These are phyloP conservation scores for Monochamus alternatus DNA, from an alignment of 2,888 invertebrate genomes.

Conservation along the genomic window DNA sequence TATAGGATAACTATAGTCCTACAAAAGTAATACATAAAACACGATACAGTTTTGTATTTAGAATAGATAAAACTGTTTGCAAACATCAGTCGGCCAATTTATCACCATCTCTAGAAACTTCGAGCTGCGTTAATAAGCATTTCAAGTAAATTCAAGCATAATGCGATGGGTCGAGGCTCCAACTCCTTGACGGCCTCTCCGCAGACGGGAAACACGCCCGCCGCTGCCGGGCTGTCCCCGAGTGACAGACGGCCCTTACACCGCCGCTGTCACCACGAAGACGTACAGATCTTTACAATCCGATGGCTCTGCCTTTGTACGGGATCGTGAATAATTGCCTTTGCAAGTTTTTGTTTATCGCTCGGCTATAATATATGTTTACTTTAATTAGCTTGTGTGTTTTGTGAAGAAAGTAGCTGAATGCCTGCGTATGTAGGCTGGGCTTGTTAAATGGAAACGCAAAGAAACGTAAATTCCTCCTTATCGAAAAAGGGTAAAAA, in stretches of 20 bases:
- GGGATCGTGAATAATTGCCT: constrained; percentile 51
- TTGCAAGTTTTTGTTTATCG: constrained; percentile 47
- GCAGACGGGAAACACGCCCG: constrained; percentile 23
- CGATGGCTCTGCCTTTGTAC: constrained; percentile 49
- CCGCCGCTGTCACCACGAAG: constrained; percentile 50
- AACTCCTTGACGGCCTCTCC: constrained; percentile 22
- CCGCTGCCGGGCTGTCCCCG: constrained; percentile 33
- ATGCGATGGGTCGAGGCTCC: constrained; percentile 24
- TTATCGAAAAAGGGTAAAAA: not conserved
- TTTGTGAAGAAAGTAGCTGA: constrained; percentile 27
- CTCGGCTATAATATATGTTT: constrained; percentile 47
- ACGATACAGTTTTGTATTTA: too few relatives aligned
- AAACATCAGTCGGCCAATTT: too few relatives aligned
- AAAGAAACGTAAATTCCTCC: not conserved
- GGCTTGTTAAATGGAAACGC: constrained; percentile 10
- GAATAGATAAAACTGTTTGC: too few relatives aligned
- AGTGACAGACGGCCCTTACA: constrained; percentile 52
- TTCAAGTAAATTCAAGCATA: constrained; percentile 21
- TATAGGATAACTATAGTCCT: too few relatives aligned
- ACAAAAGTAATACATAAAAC: too few relatives aligned
- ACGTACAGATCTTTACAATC: constrained; percentile 50
- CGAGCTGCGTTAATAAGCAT: not conserved
- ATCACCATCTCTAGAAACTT: not conserved
- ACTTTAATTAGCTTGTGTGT: constrained; percentile 51
- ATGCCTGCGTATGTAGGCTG: constrained; percentile 9